phyloP scores from a whole-genome alignment of 2,113 vertebrate genomes.

The Perca schrenkii region DNA sequence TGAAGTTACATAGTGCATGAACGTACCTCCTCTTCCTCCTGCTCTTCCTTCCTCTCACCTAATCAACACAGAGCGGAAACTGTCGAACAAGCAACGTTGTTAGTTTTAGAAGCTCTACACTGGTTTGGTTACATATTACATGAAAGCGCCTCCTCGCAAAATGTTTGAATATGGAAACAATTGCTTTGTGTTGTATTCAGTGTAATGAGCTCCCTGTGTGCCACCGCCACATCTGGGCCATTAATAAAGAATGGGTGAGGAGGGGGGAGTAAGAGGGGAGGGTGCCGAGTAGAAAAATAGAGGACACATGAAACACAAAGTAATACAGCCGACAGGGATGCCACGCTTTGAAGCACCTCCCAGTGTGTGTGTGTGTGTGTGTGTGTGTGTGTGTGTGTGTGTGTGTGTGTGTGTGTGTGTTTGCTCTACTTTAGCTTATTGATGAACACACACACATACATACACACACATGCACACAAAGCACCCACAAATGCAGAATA shows the following conservation, averaged over 20 bases:
- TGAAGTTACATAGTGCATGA: conserved; percentile 64
- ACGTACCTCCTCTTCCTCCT: conserved; percentile 27
- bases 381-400: conserved; percentile 26
- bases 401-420: conserved; percentile 32
- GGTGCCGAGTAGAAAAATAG: conserved; percentile 44
- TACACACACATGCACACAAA: conserved; percentile 18
- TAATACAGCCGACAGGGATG: conserved; percentile 64
- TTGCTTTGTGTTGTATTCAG: conserved; percentile 67
- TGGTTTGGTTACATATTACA: conserved; percentile 67
- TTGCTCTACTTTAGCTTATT: no score
- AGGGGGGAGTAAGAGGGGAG: neutral
- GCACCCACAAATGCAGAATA: conserved; percentile 45
- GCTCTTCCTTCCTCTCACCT: conserved; percentile 53
- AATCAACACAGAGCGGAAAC: conserved; percentile 64
- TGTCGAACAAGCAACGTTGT: conserved; percentile 64
- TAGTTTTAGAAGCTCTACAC: conserved; percentile 51
- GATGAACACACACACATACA: conserved; percentile 2
- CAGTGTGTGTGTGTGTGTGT: conserved; percentile 49
- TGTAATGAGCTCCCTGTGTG: conserved; percentile 74
- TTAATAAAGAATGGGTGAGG: conserved; percentile 70
- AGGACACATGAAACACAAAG: conserved; percentile 73
- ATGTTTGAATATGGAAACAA: conserved; percentile 76
- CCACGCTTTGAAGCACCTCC: conserved; percentile 67
- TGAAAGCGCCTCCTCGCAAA: conserved; percentile 72
- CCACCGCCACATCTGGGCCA: conserved; percentile 74